A percentile compares a stretch with the other conserved stretches of the same genome.
Evolutionary conservation across 2,113 vertebrate genomes (phyloP).

Genomic region (Ctenodactylus gundi): DNA sequence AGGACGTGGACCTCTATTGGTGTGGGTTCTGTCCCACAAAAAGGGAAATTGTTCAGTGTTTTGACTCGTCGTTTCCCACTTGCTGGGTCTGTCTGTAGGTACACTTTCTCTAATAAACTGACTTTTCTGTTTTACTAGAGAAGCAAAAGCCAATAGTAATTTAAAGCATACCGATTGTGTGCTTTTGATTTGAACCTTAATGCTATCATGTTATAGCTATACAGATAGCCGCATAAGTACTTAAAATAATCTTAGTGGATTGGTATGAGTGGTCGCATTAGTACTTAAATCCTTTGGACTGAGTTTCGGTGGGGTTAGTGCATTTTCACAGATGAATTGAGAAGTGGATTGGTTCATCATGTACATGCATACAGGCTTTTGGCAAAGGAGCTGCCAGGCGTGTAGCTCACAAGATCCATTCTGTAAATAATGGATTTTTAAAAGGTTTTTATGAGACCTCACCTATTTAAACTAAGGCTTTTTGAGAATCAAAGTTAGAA

Average conservation of each 20-base stretch:
- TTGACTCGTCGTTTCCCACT: slow-evolving; percentile 76
- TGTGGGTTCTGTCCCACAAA: slow-evolving; percentile 77
- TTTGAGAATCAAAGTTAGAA: slow-evolving; percentile 35
- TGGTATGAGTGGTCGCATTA: slow-evolving; percentile 74
- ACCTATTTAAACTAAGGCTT: slow-evolving; percentile 55
- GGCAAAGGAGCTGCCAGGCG: slow-evolving; percentile 72
- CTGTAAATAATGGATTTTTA: slow-evolving; percentile 23
- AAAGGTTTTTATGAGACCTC: slow-evolving; percentile 8
- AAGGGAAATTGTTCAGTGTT: slow-evolving; percentile 69
- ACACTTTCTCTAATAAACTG: slow-evolving; percentile 67
- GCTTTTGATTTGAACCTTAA: slow-evolving; percentile 76
- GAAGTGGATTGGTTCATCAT: slow-evolving; percentile 39
- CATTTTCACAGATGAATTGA: slow-evolving; percentile 42
- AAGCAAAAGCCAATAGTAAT: slow-evolving; percentile 61
- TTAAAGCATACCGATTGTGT: slow-evolving; percentile 83
- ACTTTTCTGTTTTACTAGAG: slow-evolving; percentile 63
- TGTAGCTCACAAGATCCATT: slow-evolving; percentile 64
- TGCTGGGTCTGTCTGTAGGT: slow-evolving; percentile 76
- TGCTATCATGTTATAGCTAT: slow-evolving; percentile 76
- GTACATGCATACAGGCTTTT: slow-evolving; percentile 70
- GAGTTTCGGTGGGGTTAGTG: slow-evolving; percentile 58
- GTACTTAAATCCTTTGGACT: slow-evolving; percentile 61
- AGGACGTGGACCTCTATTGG: slow-evolving; percentile 71
- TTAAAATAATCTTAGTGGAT: slow-evolving; percentile 61
- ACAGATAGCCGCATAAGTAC: slow-evolving; percentile 54